Evolutionary conservation across 2,797 vertebrate genomes (phyloP).

Genomic region (Eptatretus atami): DNA sequence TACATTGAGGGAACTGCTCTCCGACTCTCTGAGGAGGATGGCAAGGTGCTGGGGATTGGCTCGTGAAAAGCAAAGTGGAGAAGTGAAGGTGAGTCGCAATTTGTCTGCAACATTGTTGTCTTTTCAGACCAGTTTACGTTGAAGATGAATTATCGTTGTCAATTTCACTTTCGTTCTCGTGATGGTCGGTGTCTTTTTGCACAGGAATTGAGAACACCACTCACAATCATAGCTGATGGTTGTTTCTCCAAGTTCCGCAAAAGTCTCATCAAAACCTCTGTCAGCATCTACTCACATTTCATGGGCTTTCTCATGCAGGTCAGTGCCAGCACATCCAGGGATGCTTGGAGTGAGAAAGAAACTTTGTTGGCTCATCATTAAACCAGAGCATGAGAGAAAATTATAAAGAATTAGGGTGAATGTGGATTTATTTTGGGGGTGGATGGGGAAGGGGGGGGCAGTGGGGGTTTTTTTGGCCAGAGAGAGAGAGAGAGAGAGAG

Average conservation of each 20-base stretch:
- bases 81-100: slow-evolving; percentile 23
- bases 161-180: background rate
- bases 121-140: too few species aligned
- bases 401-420: too few species aligned
- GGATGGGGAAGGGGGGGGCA: too few species aligned
- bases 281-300: slow-evolving; percentile 51
- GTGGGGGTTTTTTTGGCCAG: too few species aligned
- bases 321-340: slow-evolving; percentile 6
- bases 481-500: too few species aligned
- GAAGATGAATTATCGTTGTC: too few species aligned
- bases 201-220: slow-evolving; percentile 36
- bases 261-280: slow-evolving; percentile 33
- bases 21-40: slow-evolving; percentile 36
- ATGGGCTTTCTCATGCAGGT: slow-evolving; percentile 78
- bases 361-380: too few species aligned
- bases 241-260: slow-evolving; percentile 93
- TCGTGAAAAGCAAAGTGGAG: slow-evolving; percentile 54
- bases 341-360: too few species aligned
- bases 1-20: slow-evolving; percentile 53
- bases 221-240: slow-evolving; percentile 68
- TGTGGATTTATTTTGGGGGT: too few species aligned
- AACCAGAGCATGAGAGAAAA: too few species aligned
- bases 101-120: too few species aligned
- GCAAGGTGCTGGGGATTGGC: slow-evolving; percentile 33
- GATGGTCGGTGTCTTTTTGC: slow-evolving; percentile 10